Base-by-base conservation (phyloP, 1,140 invertebrate species). In the Lasioglossum baleicum region DNA sequence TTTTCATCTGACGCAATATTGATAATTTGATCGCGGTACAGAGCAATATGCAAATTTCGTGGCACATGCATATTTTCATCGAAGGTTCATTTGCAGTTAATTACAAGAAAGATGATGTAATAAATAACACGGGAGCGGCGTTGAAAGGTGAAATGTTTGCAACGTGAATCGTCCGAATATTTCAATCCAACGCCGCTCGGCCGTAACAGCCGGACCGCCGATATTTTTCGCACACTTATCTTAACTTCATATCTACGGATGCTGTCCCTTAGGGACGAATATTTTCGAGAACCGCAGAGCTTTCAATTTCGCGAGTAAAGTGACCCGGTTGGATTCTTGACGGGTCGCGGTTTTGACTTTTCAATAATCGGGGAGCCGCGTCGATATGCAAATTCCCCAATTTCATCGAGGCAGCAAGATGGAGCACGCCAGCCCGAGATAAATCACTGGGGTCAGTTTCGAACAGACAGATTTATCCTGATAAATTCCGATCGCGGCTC, bases 401-500 rank as follows among this genome's bases (percentile, higher is more conserved):
- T 71, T 73, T 48, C 58, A n/a, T 10, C 40, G 58, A 26, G 26
- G 42, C 48, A 31, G 42, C 40, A 79, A 84, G 82, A 84, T 74
- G 72, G 69, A 83, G 53, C 69, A 31, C 26, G 5, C 42, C 20
- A 7, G n/a, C n/a, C 22, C 20, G 68, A 53, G 7, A 67, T 79
- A 65, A 84, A 84, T 84, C 72, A 56, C 40, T 5, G 35, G 42
- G 48, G 70, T 65, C 61, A 75, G 80, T 80, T 76, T 68, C 80
- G 72, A 71, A 63, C 68, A 42, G 68, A 8, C 68, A 71, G 80
- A 84, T 84, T 72, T 74, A 65, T 53, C 80, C 71, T 73, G 78
- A 81, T 84, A 85, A 81, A 83, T 84, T 77, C 48, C 65, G 26
- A 11, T 15, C 40, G 56, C 48, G 20, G 58, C 3, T 22, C 35